Base-by-base conservation (phyloP, 2,888 invertebrate genomes). In the Synanthedon myopaeformis region DNA sequence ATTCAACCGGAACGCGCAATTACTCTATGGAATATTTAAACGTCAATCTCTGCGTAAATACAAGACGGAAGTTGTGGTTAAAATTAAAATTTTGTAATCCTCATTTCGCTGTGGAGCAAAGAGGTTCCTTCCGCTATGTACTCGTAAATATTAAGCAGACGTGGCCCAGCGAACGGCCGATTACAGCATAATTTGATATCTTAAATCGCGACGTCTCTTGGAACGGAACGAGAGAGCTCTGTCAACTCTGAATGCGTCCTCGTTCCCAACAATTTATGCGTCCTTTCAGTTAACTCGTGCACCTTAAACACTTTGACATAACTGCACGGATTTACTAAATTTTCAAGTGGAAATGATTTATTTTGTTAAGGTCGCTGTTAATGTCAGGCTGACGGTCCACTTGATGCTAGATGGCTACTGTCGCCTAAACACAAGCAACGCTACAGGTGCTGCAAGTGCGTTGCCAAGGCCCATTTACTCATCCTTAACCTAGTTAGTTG, bases 101-200 rank as follows among this genome's bases (percentile, higher is more conserved):
- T 61, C 67, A 64, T 76, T 80, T 74, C 70, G 72, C 70, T 67
- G 67, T 66, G 70, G 71, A 69, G 75, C 70, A 72, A 78, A 77
- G 77, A 72, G 76, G 77, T 75, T 67, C 72, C 71, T 76, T 79
- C 75, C 77, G 79, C 76, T 71, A 74, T 78, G 81, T n/a, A n/a
- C n/a, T n/a, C n/a, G n/a, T 80, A 79, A 82, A 84, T 83, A 77
- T 79, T 81, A 72, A 80, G 74, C 71, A 66, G 69, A 60, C 70
- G 62, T 58, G 60, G 70, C 63, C 69, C 64, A 69, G 65, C 69
- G 72, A 73, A 67, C 69, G 70, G 72, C 74, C 78, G 79, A 82
- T 85, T 84, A 82, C 75, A 72, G 78, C 70, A 79, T 82, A 82
- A 83, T 82, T 79, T 81, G 78, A 83, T 82, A 81, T 81, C 78